Conservation (phyloP, 2,113 vertebrate species). For the Phylloscopus whistleri region DNA sequence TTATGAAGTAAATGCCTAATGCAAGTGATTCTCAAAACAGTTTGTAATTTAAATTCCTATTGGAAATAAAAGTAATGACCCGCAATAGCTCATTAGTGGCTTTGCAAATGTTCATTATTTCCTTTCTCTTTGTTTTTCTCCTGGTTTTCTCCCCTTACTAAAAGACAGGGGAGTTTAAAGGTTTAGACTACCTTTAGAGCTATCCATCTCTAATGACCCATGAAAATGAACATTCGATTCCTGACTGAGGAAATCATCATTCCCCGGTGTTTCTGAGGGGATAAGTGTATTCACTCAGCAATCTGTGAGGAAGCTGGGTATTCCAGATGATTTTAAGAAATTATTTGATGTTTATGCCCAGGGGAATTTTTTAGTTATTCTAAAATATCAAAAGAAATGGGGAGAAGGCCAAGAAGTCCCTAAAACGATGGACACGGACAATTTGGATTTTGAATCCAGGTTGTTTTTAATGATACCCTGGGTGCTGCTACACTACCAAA, state of each 20-base stretch:
- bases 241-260: constrained; percentile 5
- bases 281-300: not conserved
- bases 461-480: not conserved
- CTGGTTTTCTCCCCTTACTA: not conserved
- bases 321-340: not conserved
- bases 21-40: constrained; percentile 18
- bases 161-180: constrained; percentile 25
- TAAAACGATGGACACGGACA: accelerated
- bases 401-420: not conserved
- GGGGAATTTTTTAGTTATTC: not conserved
- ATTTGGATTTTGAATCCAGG: not conserved
- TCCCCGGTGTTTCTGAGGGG: not conserved
- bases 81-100: constrained; percentile 10
- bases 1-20: constrained; percentile 31
- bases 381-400: not conserved
- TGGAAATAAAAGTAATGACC: constrained; percentile 46
- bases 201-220: not conserved
- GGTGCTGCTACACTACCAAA: not conserved
- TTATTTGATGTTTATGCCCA: not conserved
- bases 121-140: not conserved
- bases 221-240: not conserved
- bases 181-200: constrained; percentile 30
- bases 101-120: constrained; percentile 4
- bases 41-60: constrained; percentile 38
- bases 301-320: not conserved